These are phyloP conservation scores for Malacoraja senta DNA, from an alignment of 2,797 vertebrate genomes.

Conservation along the genomic window DNA sequence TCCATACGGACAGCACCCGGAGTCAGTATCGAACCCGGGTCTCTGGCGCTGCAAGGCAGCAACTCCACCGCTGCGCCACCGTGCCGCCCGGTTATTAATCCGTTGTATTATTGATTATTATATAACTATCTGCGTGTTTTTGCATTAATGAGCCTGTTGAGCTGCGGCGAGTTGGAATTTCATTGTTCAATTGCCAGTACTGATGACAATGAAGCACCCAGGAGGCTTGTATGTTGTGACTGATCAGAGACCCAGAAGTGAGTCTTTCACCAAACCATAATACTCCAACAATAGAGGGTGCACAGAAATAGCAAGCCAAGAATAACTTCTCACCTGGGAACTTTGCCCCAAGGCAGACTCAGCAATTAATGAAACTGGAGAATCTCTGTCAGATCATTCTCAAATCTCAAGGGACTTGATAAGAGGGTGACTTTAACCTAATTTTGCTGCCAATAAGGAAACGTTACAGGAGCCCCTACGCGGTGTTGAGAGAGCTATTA, in stretches of 20 bases:
- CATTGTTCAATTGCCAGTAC: too few species aligned
- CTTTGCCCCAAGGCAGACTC: not conserved
- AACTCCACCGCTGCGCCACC: too few species aligned
- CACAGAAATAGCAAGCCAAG: not conserved
- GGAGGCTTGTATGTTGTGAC: not conserved
- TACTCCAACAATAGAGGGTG: not conserved
- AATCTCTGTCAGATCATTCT: not conserved
- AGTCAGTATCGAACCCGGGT: too few species aligned
- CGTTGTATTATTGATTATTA: too few species aligned
- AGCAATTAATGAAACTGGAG: not conserved
- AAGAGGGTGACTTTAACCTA: not conserved
- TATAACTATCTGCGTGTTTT: too few species aligned
- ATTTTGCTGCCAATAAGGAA: not conserved
- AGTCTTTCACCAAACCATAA: not conserved
- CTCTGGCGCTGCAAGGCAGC: too few species aligned
- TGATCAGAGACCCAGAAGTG: not conserved
- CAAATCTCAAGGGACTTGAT: not conserved
- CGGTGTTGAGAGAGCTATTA: not conserved
- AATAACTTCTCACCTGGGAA: not conserved
- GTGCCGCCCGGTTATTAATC: too few species aligned
- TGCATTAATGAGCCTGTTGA: too few species aligned
- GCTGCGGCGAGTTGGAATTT: too few species aligned
- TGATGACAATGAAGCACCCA: too few species aligned
- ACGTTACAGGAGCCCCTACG: too few species aligned
- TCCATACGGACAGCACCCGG: too few species aligned